phyloP scores from a whole-genome alignment of 2,113 vertebrate species.

The Pseudonaja textilis region DNA sequence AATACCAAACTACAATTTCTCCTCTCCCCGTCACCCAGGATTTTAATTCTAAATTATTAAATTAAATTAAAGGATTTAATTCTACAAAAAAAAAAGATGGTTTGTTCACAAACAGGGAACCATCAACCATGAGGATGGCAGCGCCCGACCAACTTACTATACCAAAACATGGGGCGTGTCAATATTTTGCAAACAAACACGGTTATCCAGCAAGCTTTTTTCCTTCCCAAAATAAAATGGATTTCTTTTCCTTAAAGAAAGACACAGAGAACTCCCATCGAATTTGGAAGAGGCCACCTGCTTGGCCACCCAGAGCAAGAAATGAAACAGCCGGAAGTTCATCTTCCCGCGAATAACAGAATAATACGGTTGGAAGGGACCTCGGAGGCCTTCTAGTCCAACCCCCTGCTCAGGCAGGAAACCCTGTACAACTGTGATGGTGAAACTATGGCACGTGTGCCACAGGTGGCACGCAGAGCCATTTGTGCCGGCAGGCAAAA shows the following conservation, averaged over 20 bases:
- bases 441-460: too few species aligned
- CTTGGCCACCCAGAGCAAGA: too few species aligned
- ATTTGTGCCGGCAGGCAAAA: too few species aligned
- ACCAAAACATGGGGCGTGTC: not conserved
- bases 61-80: too few species aligned
- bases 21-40: not conserved
- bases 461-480: too few species aligned
- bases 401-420: too few species aligned
- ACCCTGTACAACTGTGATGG: too few species aligned
- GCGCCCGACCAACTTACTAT: not conserved
- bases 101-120: not conserved
- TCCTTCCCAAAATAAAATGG: not conserved
- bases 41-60: too few species aligned
- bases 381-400: too few species aligned
- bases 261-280: not conserved
- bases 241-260: not conserved
- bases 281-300: not conserved
- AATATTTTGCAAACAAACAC: not conserved
- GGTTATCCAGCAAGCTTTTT: not conserved
- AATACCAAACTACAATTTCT: not conserved
- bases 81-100: not conserved
- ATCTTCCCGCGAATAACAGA: not conserved
- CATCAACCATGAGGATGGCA: not conserved
- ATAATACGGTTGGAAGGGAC: too few species aligned
- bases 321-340: not conserved